phyloP scores from a whole-genome alignment of 2,113 vertebrate species.

The Elachura formosa region DNA sequence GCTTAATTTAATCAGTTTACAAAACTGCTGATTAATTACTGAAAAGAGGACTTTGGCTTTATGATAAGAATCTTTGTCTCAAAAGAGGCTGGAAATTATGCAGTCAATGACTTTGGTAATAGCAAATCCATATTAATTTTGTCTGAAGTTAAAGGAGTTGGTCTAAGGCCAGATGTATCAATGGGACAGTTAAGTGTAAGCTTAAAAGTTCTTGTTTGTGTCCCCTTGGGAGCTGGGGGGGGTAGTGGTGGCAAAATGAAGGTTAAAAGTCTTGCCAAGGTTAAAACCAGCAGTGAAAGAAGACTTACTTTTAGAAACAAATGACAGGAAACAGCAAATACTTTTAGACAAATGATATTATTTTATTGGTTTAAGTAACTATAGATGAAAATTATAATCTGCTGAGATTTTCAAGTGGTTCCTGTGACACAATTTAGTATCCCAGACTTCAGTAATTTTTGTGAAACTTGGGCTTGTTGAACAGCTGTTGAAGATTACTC shows the following conservation, averaged over 20 bases:
- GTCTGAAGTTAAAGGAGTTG: neutral
- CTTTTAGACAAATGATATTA: neutral
- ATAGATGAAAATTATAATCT: neutral
- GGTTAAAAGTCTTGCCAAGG: neutral
- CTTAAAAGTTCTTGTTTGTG: neutral
- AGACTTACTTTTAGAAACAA: neutral
- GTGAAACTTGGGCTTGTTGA: neutral
- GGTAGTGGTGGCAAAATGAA: neutral
- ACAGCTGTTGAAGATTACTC: neutral
- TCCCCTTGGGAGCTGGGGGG: neutral
- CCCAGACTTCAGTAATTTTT: neutral
- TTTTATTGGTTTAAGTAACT: neutral
- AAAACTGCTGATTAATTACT: neutral
- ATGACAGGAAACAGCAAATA: neutral
- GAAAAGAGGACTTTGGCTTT: neutral
- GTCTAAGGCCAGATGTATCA: neutral
- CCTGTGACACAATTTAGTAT: neutral
- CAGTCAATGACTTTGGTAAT: neutral
- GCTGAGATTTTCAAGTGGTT: neutral
- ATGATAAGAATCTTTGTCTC: neutral
- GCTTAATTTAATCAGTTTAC: neutral
- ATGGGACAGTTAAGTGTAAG: neutral
- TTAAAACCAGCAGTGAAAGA: neutral
- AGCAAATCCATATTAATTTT: neutral
- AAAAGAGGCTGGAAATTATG: neutral